phyloP scores from a whole-genome alignment of 2,888 invertebrate genomes.

The Eupithecia dodoneata region DNA sequence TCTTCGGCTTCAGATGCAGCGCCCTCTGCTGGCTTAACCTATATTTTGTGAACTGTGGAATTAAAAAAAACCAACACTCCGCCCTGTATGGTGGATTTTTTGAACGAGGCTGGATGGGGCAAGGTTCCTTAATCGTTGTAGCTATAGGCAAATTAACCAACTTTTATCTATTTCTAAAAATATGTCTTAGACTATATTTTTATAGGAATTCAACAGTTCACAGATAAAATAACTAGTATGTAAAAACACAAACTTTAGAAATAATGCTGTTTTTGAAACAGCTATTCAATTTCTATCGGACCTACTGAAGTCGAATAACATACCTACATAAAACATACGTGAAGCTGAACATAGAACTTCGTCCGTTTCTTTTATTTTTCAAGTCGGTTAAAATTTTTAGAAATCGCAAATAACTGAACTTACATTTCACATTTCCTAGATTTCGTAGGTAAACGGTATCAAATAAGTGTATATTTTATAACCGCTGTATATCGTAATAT shows the following conservation, averaged over 20 bases:
- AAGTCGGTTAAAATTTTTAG: too few species aligned
- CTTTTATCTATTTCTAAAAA: background rate
- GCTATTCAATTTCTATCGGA: too few species aligned
- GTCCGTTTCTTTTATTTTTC: too few species aligned
- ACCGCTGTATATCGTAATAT: background rate
- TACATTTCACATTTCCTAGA: too few species aligned
- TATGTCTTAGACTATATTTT: background rate
- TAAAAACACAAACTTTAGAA: too few species aligned
- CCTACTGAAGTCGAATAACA: too few species aligned
- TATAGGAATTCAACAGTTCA: too few species aligned
- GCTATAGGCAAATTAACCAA: background rate
- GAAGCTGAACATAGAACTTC: too few species aligned
- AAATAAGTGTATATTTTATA: background rate
- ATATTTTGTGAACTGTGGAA: background rate
- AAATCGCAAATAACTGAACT: too few species aligned
- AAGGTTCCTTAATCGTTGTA: background rate
- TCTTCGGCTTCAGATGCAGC: conserved; percentile 32
- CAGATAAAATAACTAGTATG: too few species aligned
- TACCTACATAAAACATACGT: too few species aligned
- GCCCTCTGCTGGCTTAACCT: conserved; percentile 8
- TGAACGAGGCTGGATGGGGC: background rate
- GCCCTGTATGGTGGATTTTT: background rate
- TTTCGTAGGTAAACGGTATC: background rate
- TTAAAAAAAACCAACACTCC: background rate
- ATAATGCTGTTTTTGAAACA: too few species aligned